phyloP scores from a whole-genome alignment of 35 echinoderm and acorn worm species.

The Patiria miniata region DNA sequence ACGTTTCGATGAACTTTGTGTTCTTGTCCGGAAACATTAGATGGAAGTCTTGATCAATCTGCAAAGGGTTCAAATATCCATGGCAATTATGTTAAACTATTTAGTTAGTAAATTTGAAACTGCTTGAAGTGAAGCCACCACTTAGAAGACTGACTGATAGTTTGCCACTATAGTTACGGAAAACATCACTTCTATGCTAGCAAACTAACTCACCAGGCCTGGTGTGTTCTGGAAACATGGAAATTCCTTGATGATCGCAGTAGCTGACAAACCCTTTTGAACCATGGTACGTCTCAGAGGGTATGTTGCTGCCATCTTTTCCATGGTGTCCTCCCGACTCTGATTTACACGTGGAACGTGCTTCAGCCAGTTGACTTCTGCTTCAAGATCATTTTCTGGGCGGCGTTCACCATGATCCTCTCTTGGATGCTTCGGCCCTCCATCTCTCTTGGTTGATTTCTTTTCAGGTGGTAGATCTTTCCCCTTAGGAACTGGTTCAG shows the following conservation, averaged over 20 bases:
- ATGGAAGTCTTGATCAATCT: slow-evolving; percentile 42
- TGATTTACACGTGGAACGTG: slow-evolving; percentile 22
- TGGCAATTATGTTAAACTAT: no score
- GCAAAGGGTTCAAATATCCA: background rate
- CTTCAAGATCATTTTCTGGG: background rate
- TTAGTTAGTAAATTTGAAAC: no score
- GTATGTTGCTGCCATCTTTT: slow-evolving; percentile 33
- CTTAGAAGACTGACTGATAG: no score
- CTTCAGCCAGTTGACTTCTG: slow-evolving; percentile 41
- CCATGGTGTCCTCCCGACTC: background rate
- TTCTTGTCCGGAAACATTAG: slow-evolving; percentile 22
- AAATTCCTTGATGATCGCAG: slow-evolving; percentile 28
- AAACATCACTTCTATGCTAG: no score
- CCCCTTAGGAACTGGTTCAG: background rate
- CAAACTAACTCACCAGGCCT: slow-evolving; percentile 27
- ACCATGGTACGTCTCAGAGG: slow-evolving; percentile 11
- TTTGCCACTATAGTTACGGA: no score
- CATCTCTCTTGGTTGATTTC: background rate
- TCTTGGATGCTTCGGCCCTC: background rate
- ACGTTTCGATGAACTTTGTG: slow-evolving; percentile 17
- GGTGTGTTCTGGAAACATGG: slow-evolving; percentile 33
- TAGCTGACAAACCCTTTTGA: background rate
- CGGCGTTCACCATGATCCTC: background rate
- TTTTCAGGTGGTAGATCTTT: background rate
- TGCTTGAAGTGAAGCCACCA: no score